These are phyloP conservation scores for Periparus ater DNA, from an alignment of 2,797 vertebrate species.

Conservation along the genomic window DNA sequence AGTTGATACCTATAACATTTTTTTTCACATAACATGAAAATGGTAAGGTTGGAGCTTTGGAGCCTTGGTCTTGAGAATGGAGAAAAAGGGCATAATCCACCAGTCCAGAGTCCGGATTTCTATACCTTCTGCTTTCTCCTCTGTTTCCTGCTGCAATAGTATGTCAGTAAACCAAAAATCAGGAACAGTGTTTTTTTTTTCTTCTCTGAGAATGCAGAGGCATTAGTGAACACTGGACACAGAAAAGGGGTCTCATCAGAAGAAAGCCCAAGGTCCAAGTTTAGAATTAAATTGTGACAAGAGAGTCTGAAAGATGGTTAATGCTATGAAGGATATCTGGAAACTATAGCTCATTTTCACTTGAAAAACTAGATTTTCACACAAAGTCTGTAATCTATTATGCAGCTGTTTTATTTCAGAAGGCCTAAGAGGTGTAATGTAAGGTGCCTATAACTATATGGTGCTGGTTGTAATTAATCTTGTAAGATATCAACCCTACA, in stretches of 20 bases:
- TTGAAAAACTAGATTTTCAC: neutral
- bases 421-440: neutral
- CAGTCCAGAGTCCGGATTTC: neutral
- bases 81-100: neutral
- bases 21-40: neutral
- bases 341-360: neutral
- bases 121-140: neutral
- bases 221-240: neutral
- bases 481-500: neutral
- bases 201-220: neutral
- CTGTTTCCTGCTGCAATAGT: neutral
- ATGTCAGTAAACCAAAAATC: neutral
- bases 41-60: neutral
- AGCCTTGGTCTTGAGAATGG: neutral
- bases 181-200: neutral
- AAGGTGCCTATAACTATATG: neutral
- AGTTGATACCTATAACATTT: neutral
- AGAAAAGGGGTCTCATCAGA: fast-evolving
- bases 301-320: neutral
- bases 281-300: neutral
- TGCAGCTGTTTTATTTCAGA: neutral
- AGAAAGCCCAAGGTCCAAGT: neutral
- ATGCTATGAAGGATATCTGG: neutral
- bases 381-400: neutral
- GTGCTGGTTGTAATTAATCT: neutral